A percentile compares a stretch with the other conserved stretches of the same genome.
These are phyloP conservation scores for Bombus haemorrhoidalis DNA, from an alignment of 1,140 invertebrate species.

Conservation along the genomic window DNA sequence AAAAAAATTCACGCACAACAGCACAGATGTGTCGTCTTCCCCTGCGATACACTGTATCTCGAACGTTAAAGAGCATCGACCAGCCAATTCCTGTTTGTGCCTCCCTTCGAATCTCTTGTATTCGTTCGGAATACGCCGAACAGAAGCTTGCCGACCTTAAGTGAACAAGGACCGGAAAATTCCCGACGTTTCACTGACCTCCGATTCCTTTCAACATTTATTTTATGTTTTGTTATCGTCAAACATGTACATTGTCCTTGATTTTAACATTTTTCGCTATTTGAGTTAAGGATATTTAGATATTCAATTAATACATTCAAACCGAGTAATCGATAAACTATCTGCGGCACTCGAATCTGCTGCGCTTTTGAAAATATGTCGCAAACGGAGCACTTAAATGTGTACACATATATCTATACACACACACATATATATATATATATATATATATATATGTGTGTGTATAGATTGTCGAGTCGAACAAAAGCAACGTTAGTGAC, in stretches of 20 bases:
- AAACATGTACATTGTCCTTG: background rate
- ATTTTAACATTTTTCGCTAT: background rate
- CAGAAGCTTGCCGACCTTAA: slow-evolving; percentile 2
- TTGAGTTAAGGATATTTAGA: background rate
- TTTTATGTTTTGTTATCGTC: background rate
- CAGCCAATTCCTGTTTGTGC: slow-evolving; percentile 27
- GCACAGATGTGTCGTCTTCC: slow-evolving; percentile 27
- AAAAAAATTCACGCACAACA: slow-evolving; percentile 27
- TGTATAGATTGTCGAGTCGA: background rate
- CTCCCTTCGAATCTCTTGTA: slow-evolving; percentile 25
- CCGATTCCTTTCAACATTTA: background rate
- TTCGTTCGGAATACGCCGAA: background rate
- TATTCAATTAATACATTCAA: background rate
- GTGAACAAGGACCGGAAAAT: background rate
- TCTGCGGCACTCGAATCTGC: background rate
- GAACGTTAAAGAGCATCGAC: slow-evolving; percentile 16
- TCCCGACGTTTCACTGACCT: background rate
- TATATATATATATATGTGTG: background rate
- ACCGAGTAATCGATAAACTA: background rate
- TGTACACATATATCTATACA: background rate
- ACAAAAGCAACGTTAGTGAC: slow-evolving; percentile 22
- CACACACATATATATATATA: too few relatives aligned
- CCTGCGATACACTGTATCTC: background rate
- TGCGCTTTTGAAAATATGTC: background rate
- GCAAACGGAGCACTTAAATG: background rate